A percentile compares a stretch with the other conserved stretches of the same genome.
Evolutionary conservation across 2,113 vertebrate species (phyloP).

Genomic region (Gavialis gangeticus): DNA sequence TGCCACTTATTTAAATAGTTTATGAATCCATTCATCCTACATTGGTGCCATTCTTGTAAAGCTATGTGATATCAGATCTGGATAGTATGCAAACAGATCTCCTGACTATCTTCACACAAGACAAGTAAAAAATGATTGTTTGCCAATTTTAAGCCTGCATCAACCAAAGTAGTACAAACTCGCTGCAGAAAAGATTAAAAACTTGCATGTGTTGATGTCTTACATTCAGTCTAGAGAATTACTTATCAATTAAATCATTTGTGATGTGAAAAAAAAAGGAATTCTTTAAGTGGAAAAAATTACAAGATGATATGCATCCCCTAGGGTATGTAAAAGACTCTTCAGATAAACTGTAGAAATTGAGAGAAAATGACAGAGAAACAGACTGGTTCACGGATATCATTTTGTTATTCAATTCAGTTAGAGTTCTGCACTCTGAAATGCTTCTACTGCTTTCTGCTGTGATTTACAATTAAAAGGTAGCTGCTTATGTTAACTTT

Average conservation of each 20-base stretch:
- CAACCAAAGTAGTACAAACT: neutral
- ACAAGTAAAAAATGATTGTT: neutral
- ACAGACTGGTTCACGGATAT: neutral
- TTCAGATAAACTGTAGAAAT: neutral
- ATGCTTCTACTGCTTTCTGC: neutral
- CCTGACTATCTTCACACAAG: neutral
- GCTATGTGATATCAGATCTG: neutral
- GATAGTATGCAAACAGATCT: neutral
- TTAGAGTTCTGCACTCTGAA: neutral
- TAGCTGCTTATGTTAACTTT: neutral
- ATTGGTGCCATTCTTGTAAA: neutral
- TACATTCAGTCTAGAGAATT: neutral
- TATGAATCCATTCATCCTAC: neutral
- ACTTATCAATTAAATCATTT: neutral
- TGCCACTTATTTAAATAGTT: neutral
- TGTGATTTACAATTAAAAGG: neutral
- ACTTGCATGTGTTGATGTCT: neutral
- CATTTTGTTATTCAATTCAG: neutral
- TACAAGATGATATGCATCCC: neutral
- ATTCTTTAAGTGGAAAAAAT: neutral
- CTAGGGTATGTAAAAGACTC: neutral
- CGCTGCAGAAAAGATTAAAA: neutral
- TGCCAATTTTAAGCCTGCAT: neutral
- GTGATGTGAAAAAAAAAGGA: neutral
- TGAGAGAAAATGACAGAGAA: neutral